Base-by-base conservation (phyloP, 2,113 vertebrate genomes). In the Eudyptes chrysolophus region DNA sequence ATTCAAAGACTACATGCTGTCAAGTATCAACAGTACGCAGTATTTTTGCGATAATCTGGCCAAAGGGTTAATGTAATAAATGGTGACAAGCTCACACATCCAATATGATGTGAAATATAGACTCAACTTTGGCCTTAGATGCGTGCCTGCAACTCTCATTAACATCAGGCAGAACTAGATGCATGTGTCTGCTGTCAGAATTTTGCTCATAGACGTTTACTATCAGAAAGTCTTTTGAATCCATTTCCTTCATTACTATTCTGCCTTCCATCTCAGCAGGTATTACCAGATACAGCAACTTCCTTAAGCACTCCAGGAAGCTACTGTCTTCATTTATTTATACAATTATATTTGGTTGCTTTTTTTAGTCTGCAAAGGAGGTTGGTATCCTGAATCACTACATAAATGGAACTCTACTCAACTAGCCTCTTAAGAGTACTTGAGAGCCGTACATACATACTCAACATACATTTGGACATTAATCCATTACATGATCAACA, bases 11-110 rank as follows among this genome's bases (percentile, higher is more conserved):
- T 62, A 77, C n/a, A 70, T 46, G 58, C 84, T 79, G 89, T 83
- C 91, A 94, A 84, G 49, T 85, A 95, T 66, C 86, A 90, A 95
- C 66, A 85, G 66, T 10, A 79, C 1, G 26, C 77, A 38, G 44
- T 49, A 86, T 87, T 95, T 89, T 80, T 91, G 81, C 81, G 62
- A 87, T 93, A 54, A 92, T 85, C 62, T 94, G 84, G 62, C 81
- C 74, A 93, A 96, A 94, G 89, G 81, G 89, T 95, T 95, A 97
- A 87, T 0, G 1, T 55, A 88, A 96, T 90, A 93, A 95, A 77
- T 46, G 81, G 32, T 30, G 84, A 90, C 91, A 96, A 89, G 70
- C 82, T 95, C 84, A 61, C 58, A 77, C 42, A 87, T 78, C n/a
- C 58, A 83, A 10, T 52, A 54, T 0, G 2, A 84, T 52, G 49